phyloP scores from a whole-genome alignment of 1,140 invertebrate species.

The Periplaneta americana region DNA sequence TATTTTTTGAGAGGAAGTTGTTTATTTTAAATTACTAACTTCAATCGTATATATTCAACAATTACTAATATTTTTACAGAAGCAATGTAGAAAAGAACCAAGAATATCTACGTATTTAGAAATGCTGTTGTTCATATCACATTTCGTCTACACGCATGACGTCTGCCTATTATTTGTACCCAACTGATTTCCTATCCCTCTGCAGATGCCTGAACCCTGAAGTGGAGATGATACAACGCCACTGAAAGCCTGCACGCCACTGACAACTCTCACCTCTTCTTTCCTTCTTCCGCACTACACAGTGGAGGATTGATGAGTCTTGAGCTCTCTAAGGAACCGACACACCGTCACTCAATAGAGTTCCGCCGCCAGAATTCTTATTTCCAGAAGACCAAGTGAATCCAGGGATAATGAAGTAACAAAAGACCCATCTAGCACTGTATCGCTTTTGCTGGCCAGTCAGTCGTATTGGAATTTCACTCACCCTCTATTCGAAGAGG shows the following conservation, averaged over 20 bases:
- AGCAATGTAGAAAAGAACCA: too few relatives aligned
- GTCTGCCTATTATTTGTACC: too few relatives aligned
- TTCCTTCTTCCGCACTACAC: background rate
- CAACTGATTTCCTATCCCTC: too few relatives aligned
- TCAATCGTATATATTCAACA: too few relatives aligned
- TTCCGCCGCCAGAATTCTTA: background rate
- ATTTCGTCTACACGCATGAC: too few relatives aligned
- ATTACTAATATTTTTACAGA: too few relatives aligned
- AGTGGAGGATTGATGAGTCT: background rate
- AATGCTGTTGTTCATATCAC: too few relatives aligned
- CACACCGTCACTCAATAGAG: background rate
- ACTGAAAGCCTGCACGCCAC: background rate
- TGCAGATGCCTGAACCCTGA: too few relatives aligned
- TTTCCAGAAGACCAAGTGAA: background rate
- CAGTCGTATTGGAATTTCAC: background rate
- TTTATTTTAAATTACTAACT: too few relatives aligned
- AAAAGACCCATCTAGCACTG: background rate
- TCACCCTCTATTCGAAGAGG: background rate
- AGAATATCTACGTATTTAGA: too few relatives aligned
- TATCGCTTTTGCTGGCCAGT: background rate
- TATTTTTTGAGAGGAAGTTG: too few relatives aligned
- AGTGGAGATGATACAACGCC: too few relatives aligned
- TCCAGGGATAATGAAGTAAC: background rate
- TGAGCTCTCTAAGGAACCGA: background rate
- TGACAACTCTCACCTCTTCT: background rate